Evolutionary conservation across 2,113 vertebrate species (phyloP), one percentile per base, ranked within the genome.

Genomic region (Forbesichthys agassizii): DNA sequence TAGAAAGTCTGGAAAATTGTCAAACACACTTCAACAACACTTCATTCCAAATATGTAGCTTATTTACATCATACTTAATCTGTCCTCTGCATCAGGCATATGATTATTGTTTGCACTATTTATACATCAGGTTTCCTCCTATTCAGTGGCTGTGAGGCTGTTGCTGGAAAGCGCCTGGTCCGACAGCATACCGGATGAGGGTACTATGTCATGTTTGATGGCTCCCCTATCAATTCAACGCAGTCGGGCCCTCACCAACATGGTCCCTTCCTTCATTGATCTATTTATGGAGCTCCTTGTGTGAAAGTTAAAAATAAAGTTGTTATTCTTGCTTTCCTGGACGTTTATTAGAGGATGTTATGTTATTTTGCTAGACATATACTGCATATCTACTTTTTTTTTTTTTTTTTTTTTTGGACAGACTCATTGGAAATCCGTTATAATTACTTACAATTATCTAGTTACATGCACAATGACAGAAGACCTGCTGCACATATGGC

Each of bases 71-170:
- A 57, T 66, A 42, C 78, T 64, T 82, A 66, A 76, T 81, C 59
- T 33, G 33, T 27, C 61, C 66, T 68, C 27, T 74, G 61, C 67
- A 85, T 85, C 75, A 82, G 48, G 11, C 52, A 11, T 53, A 11
- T 53, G 36, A 36, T 64, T 42, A 2, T 9, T 16, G 47, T 52
- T 9, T 16, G 47, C 49, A 64, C 53, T 87, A 78, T 88, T 88
- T 88, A 79, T 83, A 79, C 42, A 52, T 4, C 55, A 12, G 64
- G 55, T 73, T 89, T 88, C 86, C 89, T 86, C 77, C 73, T 65
- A 90, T 88, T 90, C 73, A 83, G 61, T 18, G 68, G 47, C 57
- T 5, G 59, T 33, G 46, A 14, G 49, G 51, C 60, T 69, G n/a
- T 61, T 78, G 56, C 10, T 69, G 62, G 33, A 75, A 61, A 77